These are phyloP conservation scores for Torymus tubicola DNA, from an alignment of 2,888 invertebrate genomes.

Conservation along the genomic window DNA sequence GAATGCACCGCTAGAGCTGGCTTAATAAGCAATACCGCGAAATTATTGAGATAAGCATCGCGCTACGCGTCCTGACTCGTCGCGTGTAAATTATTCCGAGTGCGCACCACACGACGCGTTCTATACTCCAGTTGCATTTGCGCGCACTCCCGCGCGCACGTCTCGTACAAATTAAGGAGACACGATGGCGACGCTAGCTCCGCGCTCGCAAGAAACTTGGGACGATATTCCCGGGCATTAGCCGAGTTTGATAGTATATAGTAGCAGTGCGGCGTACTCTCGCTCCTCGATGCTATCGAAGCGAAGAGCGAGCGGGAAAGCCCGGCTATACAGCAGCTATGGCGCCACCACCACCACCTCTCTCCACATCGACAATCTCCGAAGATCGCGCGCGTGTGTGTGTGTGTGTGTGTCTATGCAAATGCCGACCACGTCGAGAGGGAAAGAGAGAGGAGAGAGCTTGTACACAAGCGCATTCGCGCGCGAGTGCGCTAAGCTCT, in stretches of 20 bases:
- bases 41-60: slow-evolving; percentile 48
- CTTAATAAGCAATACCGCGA: slow-evolving; percentile 40
- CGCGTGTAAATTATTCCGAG: slow-evolving; percentile 21
- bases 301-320: not conserved
- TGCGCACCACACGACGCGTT: not conserved
- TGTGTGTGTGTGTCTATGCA: too few relatives aligned
- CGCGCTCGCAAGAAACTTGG: slow-evolving; percentile 18
- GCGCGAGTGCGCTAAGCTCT: slow-evolving; percentile 22
- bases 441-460: not conserved
- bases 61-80: slow-evolving; percentile 18
- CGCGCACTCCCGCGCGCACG: not conserved
- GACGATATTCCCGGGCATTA: slow-evolving; percentile 35
- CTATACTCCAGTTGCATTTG: not conserved
- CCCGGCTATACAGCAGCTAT: not conserved
- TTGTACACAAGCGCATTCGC: not conserved
- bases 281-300: not conserved
- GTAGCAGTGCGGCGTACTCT: not conserved
- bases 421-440: slow-evolving; percentile 9
- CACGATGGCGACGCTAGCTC: not conserved
- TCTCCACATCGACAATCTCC: slow-evolving; percentile 27
- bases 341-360: too few relatives aligned
- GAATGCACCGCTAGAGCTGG: slow-evolving; percentile 9
- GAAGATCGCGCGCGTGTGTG: slow-evolving; percentile 27
- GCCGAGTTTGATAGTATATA: slow-evolving; percentile 42
- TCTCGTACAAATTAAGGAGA: slow-evolving; percentile 42